Evolutionary conservation across 1,140 invertebrate genomes (phyloP).

Genomic region (Tribolium castaneum): DNA sequence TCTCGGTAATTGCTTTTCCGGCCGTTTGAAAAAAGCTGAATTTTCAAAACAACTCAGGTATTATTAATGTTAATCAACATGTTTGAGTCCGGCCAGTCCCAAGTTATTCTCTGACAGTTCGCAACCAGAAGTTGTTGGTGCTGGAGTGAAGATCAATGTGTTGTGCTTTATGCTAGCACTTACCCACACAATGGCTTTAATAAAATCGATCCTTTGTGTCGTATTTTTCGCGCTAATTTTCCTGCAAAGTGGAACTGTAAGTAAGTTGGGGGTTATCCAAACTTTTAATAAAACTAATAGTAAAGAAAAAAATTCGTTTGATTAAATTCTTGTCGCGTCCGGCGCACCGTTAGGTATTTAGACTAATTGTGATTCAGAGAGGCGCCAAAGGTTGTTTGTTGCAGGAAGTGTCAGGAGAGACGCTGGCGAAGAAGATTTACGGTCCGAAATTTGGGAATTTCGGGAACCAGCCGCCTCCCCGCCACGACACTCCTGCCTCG

Average conservation of each 20-base stretch:
- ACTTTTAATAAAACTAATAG: background rate
- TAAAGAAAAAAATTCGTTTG: background rate
- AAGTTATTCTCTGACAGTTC: conserved; percentile 38
- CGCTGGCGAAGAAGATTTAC: background rate
- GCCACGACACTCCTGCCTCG: conserved; percentile 63
- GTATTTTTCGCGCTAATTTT: conserved; percentile 10
- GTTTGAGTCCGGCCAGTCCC: conserved; percentile 38
- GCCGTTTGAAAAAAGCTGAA: background rate
- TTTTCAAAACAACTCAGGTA: conserved; percentile 31
- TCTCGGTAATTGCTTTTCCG: background rate
- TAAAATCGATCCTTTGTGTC: conserved; percentile 12
- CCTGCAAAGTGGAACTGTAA: conserved; percentile 42
- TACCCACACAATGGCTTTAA: conserved; percentile 7
- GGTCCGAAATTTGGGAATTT: conserved; percentile 51
- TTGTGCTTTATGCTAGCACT: background rate
- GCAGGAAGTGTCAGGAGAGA: background rate
- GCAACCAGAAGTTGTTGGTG: conserved; percentile 42
- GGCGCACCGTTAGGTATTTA: conserved; percentile 29
- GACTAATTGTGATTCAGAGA: conserved; percentile 20
- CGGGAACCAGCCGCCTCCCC: conserved; percentile 59
- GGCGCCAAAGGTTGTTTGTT: background rate
- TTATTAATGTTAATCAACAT: conserved; percentile 41
- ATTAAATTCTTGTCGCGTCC: background rate
- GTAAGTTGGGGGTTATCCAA: conserved; percentile 30
- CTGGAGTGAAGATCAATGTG: conserved; percentile 41